Evolutionary conservation across 2,113 vertebrate species (phyloP), one percentile per base, ranked within the genome.

Genomic region (Platysteira castanea): DNA sequence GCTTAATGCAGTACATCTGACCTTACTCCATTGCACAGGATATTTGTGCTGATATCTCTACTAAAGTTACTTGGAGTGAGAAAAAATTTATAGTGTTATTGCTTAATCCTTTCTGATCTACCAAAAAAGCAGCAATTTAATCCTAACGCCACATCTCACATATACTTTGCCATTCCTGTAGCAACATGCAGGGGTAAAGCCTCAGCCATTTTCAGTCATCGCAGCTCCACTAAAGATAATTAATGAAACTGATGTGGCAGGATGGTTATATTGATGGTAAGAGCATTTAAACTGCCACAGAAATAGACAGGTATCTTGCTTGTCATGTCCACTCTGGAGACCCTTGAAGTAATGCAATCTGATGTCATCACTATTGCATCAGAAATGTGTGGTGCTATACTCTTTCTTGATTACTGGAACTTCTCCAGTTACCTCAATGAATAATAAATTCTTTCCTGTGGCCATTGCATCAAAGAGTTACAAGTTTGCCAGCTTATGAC

Each of bases 381-480:
- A 70, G 47, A 67, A 84, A 81, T 2, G 7, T 57, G 18, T 57
- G 19, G 50, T 63, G 10, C 3, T 60, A 3, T 21, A 44, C 2
- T 59, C 49, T 75, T 63, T 44, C 56, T 57, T 53, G 28, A 33
- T 41, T 76, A 65, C 26, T 61, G 33, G 46, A 90, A 79, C 13
- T 85, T 71, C 71, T 80, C 41, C 24, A 31, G 63, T 56, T 57
- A 44, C 6, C 13, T 24, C n/a, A 87, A 60, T 46, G 26, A 88
- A 88, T 11, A 41, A 6, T 8, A 83, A 85, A 46, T 35, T 65
- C 16, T 73, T 61, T 85, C 18, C 11, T 80, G 5, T 50, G 41
- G 18, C 63, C 86, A 68, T 71, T 46, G 12, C n/a, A 67, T 54
- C 54, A 76, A 84, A 86, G 50, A 56, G 28, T 80, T 96, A 88